Base-by-base conservation (phyloP, 2,888 invertebrate genomes). In the Latrodectus elegans region DNA sequence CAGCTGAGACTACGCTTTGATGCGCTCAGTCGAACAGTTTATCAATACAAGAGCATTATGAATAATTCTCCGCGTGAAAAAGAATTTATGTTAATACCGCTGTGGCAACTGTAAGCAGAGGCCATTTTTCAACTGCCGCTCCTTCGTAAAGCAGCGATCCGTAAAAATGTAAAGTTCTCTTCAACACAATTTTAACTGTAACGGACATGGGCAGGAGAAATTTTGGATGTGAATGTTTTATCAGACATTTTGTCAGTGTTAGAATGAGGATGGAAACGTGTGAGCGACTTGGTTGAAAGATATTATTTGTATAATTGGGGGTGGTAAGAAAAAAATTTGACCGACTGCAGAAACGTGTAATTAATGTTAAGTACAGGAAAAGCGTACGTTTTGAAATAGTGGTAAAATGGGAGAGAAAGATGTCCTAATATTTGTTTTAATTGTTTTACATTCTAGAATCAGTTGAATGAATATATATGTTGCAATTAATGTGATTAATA, bases 141-240 rank as follows among this genome's bases (percentile, higher is more conserved):
- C n/a, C 15, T 17, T 9, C 64, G 22, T 64, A 17, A 17, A 9
- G 52, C 74, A 68, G 64, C 17, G 68, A 67, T 12, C 68, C 70
- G 82, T 70, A 68, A 53, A 75, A 81, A 75, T 82, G 82, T 82
- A 82, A 82, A 82, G 74, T 82, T 55, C 64, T 67, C 67, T 26
- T 26, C 73, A 65, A 72, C 65, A 22, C 49, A 26, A 38, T 75
- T 82, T 67, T 67, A 81, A 52, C 38, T 64, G 74, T 26, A 49
- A 22, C 51, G 52, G 72, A 75, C 82, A 75, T 55, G 14, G 51
- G 14, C 17, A 11, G 15, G 51, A 10, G 70, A 77, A 26, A 38
- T 51, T 70, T 22, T 38, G n/a, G 60, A 11, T 17, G 17, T 72
- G 64, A 80, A 80, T 80, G 71, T 72, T 72, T 80, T 15, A 80